Evolutionary conservation across 2,113 vertebrate species (phyloP).

Genomic region (Scortum barcoo): DNA sequence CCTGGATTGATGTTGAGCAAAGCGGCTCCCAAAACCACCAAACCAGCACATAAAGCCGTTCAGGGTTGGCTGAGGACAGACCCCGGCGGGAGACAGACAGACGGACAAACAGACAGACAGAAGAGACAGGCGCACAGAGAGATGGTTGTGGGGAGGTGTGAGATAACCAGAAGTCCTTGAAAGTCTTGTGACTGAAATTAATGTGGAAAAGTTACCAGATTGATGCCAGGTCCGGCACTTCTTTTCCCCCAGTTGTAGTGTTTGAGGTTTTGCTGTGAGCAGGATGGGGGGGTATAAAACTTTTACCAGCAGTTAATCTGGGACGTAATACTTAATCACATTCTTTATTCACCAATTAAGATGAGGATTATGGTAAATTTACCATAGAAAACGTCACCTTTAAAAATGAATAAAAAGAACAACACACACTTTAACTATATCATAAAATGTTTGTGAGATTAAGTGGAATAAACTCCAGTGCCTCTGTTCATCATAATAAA

Average conservation of each 20-base stretch:
- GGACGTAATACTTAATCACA: conserved; percentile 40
- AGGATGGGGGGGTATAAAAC: conserved; percentile 32
- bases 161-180: conserved; percentile 61
- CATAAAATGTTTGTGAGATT: not conserved
- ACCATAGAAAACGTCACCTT: too few relatives aligned
- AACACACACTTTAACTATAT: not conserved
- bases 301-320: conserved; percentile 43
- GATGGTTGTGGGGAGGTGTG: conserved; percentile 50
- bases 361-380: not conserved
- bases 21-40: conserved; percentile 68
- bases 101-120: conserved; percentile 1
- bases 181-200: conserved; percentile 52
- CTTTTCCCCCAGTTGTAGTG: conserved; percentile 15
- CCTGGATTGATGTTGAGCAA: conserved; percentile 73
- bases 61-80: conserved; percentile 65
- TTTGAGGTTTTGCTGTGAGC: conserved; percentile 49
- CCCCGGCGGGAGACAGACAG: conserved; percentile 1
- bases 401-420: not conserved
- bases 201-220: conserved; percentile 55
- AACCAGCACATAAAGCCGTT: conserved; percentile 65
- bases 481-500: conserved; percentile 12
- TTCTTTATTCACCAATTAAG: conserved; percentile 30
- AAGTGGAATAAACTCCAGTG: not conserved
- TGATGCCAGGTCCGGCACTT: conserved; percentile 25
- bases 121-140: conserved; percentile 10